Evolutionary conservation across 2,797 vertebrate species (phyloP).

Genomic region (Siniperca undulata): DNA sequence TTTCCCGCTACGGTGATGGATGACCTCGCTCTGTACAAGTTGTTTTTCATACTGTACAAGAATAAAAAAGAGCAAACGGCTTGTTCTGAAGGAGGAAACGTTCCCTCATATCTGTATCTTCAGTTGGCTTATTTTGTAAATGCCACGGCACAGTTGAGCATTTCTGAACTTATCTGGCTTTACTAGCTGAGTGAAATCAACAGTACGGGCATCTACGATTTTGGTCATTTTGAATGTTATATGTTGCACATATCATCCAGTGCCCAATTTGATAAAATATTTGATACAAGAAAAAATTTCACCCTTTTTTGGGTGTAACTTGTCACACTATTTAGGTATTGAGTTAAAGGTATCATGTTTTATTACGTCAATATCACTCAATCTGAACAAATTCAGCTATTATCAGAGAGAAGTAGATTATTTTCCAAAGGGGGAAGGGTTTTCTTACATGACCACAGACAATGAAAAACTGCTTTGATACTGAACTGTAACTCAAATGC

Average conservation of each 20-base stretch:
- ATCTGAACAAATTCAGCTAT: not conserved
- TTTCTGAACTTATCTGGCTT: not conserved
- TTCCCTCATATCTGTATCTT: not conserved
- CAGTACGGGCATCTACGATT: not conserved
- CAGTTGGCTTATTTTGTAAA: not conserved
- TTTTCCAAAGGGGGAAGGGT: too few relatives aligned
- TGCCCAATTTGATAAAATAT: too few relatives aligned
- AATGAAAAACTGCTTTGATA: too few relatives aligned
- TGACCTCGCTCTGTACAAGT: not conserved
- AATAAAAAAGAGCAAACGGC: not conserved
- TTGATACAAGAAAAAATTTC: too few relatives aligned
- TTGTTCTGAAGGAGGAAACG: conserved; percentile 6
- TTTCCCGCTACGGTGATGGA: conserved; percentile 63
- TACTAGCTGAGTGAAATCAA: too few relatives aligned
- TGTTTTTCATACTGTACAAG: conserved; percentile 37
- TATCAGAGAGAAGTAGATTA: not conserved
- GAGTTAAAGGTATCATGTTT: not conserved
- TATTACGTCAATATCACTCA: not conserved
- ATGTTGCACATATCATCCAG: too few relatives aligned
- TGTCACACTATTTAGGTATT: too few relatives aligned
- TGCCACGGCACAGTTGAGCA: not conserved
- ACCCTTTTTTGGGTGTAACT: too few relatives aligned
- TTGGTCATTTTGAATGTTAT: too few relatives aligned
- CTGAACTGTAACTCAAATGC: not conserved
- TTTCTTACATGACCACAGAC: too few relatives aligned